Evolutionary conservation across 2,113 vertebrate species (phyloP), one percentile per base, ranked within the genome.

Genomic region (Phylloscopus trochiloides): DNA sequence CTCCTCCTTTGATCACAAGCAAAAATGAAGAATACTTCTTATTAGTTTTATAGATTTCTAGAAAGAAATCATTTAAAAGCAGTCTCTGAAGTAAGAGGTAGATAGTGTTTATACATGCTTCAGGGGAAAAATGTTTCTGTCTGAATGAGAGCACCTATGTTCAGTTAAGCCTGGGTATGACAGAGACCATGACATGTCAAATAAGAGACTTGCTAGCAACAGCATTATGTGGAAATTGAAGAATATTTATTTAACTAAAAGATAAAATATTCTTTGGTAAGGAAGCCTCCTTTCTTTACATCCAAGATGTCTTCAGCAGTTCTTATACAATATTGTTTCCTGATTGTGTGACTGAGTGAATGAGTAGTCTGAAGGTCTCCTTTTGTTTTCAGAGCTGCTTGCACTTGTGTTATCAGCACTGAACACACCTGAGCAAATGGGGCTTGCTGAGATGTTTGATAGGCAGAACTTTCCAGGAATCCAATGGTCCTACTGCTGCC

Each of bases 391-490:
- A 74, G 73, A 63, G 40, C 45, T 48, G 21, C 81, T 90, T 65
- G 86, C 1, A 0, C 43, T 95, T 63, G 14, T 79, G 70, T 90
- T 97, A 94, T 92, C 90, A 93, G 70, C 62, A 29, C 62, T 34
- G 78, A 95, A 92, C 90, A 93, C 50, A 90, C 66, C 85, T 82
- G 88, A 68, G 31, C 9, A 91, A 91, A 73, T 84, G 50, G 48
- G 24, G 18, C 50, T 82, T 2, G 0, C 17, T 38, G 43, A 92
- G 92, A 57, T 75, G 5, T 68, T 78, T 82, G 85, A 94, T 85
- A 94, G 66, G 45, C 61, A 90, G 43, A 81, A 82, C 52, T 93
- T 96, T 82, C 71, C n/a, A 90, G 57, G 77, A 94, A 93, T 94
- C 66, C 88, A 88, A 45, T 85, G 93, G 19, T 47, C 84, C 61